phyloP scores from a whole-genome alignment of 2,113 vertebrate species.

The Uropsilus gracilis region DNA sequence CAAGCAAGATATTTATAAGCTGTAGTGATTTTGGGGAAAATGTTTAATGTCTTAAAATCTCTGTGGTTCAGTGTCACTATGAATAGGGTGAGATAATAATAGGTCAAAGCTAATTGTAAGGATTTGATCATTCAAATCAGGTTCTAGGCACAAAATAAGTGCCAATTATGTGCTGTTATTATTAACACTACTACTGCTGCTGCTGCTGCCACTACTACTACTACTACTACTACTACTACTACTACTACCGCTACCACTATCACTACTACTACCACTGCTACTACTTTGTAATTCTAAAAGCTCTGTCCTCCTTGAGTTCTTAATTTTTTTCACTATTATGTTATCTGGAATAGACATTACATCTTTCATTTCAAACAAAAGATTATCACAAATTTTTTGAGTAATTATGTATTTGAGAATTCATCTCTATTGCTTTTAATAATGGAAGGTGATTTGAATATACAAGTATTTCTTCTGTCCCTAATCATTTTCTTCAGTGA shows the following conservation, averaged over 20 bases:
- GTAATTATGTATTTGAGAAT: not conserved
- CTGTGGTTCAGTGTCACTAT: not conserved
- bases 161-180: not conserved
- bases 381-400: not conserved
- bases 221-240: not conserved
- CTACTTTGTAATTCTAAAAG: not conserved
- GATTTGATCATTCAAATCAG: not conserved
- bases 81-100: not conserved
- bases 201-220: constrained; percentile 9
- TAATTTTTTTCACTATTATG: not conserved
- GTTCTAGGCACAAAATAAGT: not conserved
- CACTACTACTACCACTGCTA: not conserved
- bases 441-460: not conserved
- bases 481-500: not conserved
- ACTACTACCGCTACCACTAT: not conserved
- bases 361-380: not conserved
- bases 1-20: not conserved
- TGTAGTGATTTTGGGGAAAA: not conserved
- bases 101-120: not conserved
- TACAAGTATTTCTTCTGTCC: not conserved
- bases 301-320: constrained; percentile 3
- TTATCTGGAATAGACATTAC: not conserved
- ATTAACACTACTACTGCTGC: not conserved
- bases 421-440: not conserved
- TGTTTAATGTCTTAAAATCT: not conserved